A percentile compares a stretch with the other conserved stretches of the same genome.
phyloP scores from a whole-genome alignment of 2,113 vertebrate species.

The Ivindomyrus marchei region DNA sequence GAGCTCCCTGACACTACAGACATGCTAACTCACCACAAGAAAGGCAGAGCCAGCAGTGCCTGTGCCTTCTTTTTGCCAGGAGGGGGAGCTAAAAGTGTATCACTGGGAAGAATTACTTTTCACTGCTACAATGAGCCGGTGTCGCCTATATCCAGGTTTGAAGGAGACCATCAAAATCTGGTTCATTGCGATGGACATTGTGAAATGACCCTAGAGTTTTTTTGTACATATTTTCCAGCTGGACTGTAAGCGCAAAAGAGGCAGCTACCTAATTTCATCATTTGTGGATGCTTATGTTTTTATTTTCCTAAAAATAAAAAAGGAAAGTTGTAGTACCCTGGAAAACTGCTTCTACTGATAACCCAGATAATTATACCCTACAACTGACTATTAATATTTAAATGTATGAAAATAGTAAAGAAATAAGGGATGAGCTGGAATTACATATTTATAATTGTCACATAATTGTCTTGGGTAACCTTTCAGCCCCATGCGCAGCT shows the following conservation, averaged over 20 bases:
- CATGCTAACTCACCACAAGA: background rate
- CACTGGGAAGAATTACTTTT: background rate
- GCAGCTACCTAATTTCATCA: background rate
- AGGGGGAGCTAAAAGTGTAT: constrained; percentile 10
- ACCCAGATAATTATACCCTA: background rate
- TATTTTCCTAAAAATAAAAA: background rate
- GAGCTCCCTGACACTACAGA: background rate
- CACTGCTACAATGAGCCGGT: background rate
- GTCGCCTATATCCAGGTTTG: background rate
- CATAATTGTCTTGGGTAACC: background rate
- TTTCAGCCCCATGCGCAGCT: background rate
- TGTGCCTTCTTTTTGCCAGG: background rate
- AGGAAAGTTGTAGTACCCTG: background rate
- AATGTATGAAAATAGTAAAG: background rate
- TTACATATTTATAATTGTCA: constrained; percentile 5
- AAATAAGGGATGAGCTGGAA: background rate
- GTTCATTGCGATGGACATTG: background rate
- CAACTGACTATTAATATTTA: background rate
- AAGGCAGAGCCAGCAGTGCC: background rate
- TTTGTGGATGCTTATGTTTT: background rate
- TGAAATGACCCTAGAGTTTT: background rate
- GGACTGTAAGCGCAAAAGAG: background rate
- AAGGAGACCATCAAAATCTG: background rate
- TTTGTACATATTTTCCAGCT: background rate
- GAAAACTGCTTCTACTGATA: background rate